phyloP scores from a whole-genome alignment of 2,888 invertebrate species.

The Exocentrus adspersus region DNA sequence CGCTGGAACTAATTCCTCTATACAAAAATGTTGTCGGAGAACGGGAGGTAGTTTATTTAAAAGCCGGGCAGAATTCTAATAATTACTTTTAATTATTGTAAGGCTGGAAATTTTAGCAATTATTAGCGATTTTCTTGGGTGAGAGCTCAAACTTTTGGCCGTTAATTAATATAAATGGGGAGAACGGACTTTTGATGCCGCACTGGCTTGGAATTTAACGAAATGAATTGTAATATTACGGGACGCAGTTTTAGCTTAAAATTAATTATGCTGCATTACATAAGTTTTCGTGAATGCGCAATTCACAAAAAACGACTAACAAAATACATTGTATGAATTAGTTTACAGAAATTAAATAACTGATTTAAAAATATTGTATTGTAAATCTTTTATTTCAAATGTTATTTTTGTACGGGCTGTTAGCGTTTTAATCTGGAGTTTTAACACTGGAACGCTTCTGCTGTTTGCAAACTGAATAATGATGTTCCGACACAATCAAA shows the following conservation, averaged over 20 bases:
- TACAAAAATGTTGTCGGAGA: background rate
- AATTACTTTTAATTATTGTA: constrained; percentile 21
- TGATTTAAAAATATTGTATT: too few relatives aligned
- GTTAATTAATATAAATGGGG: constrained; percentile 35
- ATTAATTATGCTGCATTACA: constrained; percentile 14
- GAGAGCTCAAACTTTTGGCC: constrained; percentile 17
- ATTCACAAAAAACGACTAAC: too few relatives aligned
- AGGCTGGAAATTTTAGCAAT: constrained; percentile 20
- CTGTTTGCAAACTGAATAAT: too few relatives aligned
- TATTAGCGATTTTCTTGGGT: constrained; percentile 26
- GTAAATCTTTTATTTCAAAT: too few relatives aligned
- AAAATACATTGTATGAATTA: too few relatives aligned
- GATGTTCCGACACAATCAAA: too few relatives aligned
- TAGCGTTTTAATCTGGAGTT: too few relatives aligned
- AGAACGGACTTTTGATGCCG: constrained; percentile 24
- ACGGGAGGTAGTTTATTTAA: constrained; percentile 11
- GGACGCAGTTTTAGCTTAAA: constrained; percentile 9
- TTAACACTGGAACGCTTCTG: too few relatives aligned
- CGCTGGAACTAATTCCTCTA: background rate
- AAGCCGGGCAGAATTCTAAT: constrained; percentile 19
- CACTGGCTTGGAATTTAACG: background rate
- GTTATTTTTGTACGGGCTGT: too few relatives aligned
- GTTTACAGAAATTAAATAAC: too few relatives aligned
- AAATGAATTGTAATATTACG: constrained; percentile 16
- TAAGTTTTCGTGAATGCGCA: constrained; percentile 17